Conservation (phyloP, 2,888 invertebrate genomes). For the Drosophila suboccidentalis region DNA sequence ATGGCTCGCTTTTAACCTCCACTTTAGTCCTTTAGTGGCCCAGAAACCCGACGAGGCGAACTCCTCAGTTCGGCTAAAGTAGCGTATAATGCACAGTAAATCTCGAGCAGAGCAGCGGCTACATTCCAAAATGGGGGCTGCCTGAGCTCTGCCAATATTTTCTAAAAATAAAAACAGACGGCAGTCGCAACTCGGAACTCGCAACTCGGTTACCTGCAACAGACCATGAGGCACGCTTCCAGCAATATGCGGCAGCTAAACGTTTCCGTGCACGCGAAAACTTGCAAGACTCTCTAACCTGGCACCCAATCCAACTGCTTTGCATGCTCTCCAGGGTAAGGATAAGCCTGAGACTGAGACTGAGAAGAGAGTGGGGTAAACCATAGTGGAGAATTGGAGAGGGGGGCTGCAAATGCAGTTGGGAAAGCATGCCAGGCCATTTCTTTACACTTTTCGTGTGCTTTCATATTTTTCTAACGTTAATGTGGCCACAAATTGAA, state of each 20-base stretch:
- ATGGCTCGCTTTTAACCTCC: constrained; percentile 21
- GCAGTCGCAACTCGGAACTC: constrained; percentile 32
- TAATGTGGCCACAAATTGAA: constrained; percentile 81
- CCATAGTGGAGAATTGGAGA: neutral
- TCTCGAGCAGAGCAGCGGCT: constrained; percentile 41
- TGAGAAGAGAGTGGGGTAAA: neutral
- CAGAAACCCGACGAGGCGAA: constrained; percentile 9
- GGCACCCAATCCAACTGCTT: constrained; percentile 41
- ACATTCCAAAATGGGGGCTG: constrained; percentile 15
- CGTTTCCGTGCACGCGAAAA: constrained; percentile 79
- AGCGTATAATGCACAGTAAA: constrained; percentile 65
- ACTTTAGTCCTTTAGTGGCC: constrained; percentile 21
- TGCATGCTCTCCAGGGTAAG: constrained; percentile 39
- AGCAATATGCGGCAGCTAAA: constrained; percentile 76
- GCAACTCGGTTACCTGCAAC: constrained; percentile 31
- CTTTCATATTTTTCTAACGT: constrained; percentile 79
- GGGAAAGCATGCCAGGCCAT: constrained; percentile 58
- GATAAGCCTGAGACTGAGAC: too few species aligned
- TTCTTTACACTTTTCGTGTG: constrained; percentile 74
- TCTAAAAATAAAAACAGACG: constrained; percentile 77
- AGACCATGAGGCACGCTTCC: constrained; percentile 44
- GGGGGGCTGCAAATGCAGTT: constrained; percentile 47
- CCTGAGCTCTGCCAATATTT: constrained; percentile 73
- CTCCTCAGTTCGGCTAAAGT: constrained; percentile 37
- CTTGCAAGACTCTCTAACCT: constrained; percentile 26